phyloP scores from a whole-genome alignment of 2,113 vertebrate genomes.

The Tyto alba region DNA sequence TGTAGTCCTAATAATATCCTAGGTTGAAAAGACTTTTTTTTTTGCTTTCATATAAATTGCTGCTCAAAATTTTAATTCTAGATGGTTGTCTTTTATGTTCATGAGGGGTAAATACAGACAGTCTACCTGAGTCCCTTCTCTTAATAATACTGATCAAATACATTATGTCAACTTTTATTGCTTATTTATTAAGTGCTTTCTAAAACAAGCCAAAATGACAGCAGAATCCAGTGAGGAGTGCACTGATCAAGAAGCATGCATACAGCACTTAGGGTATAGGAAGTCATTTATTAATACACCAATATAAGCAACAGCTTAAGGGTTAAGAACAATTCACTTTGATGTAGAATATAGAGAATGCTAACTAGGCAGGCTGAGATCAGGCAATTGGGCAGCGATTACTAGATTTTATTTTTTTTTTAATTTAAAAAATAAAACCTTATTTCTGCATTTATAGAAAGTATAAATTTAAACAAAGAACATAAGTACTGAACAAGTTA shows the following conservation, averaged over 20 bases:
- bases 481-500: not conserved
- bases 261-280: not conserved
- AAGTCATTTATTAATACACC: conserved; percentile 51
- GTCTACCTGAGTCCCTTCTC: not conserved
- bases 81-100: not conserved
- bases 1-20: not conserved
- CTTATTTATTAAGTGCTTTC: conserved; percentile 51
- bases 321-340: not conserved
- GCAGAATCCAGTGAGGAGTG: conserved; percentile 52
- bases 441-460: conserved; percentile 38
- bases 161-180: not conserved
- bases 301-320: conserved; percentile 39
- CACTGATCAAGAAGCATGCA: conserved; percentile 25
- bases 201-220: conserved; percentile 50
- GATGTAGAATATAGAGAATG: conserved; percentile 27
- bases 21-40: not conserved
- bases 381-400: conserved; percentile 48
- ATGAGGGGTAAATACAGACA: not conserved
- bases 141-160: not conserved
- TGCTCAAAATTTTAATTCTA: not conserved
- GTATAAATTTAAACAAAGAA: not conserved
- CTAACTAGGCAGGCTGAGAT: conserved; percentile 53
- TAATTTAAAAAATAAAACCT: conserved; percentile 38
- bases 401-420: conserved; percentile 3
- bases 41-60: not conserved